Base-by-base conservation (phyloP, 2,888 invertebrate species). In the Habrosyne pyritoides region DNA sequence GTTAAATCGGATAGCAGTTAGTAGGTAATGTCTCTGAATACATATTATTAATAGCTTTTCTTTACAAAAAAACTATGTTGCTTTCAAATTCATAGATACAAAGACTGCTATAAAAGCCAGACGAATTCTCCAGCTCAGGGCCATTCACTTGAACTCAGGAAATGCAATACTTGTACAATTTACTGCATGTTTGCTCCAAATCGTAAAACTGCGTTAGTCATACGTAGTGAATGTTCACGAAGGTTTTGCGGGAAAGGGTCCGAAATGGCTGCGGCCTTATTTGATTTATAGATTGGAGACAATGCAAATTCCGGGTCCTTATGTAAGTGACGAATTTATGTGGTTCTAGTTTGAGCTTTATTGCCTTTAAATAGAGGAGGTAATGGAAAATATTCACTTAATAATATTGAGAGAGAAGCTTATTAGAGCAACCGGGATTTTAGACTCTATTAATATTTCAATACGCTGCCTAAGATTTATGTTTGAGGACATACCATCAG, bases 241-340 rank as follows among this genome's bases (percentile, higher is more conserved):
- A 42, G 42, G 42, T 12, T 42, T 42, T 42, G 18, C 18, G 14
- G 42, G 42, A 42, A 42, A 42, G 2, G 42, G 42, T 42, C 42
- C 42, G 42, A 42, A 42, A 42, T 18, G 6, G 14, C n/a, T 42
- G 24, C 7, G 42, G 42, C 42, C 42, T n/a, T 42, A 42, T 18
- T 42, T 42, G 42, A 42, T 42, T 42, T 42, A 42, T 42, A 42
- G 42, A 42, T 42, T 42, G 42, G 42, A 42, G 14, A 42, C 42
- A 42, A 42, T 18, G 5, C n/a, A 8, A 42, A 42, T 42, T 42
- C 42, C 42, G 42, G 42, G 42, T 42, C 2, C 10, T 42, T 42
- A 12, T 42, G 42, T 14, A 18, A 42, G 8, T 36, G 36, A 2
- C 3, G 24, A 24, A 12, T 6, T 36, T 36, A 14, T 36, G 6